These are phyloP conservation scores for Caenorhabditis japonica DNA, from an alignment of 2,888 invertebrate genomes.

Conservation along the genomic window DNA sequence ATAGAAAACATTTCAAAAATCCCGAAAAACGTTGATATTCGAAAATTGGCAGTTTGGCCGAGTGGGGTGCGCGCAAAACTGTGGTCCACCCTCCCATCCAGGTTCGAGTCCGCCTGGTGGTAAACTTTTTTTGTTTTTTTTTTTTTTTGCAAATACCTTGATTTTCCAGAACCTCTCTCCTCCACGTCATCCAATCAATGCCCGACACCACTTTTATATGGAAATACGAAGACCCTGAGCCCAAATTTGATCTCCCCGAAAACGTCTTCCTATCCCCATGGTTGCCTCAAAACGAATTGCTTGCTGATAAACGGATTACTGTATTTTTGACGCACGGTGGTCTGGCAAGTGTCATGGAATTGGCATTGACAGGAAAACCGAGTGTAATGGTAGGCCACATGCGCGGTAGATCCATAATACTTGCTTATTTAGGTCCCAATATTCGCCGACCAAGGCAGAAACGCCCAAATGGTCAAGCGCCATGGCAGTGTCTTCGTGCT, in stretches of 20 bases:
- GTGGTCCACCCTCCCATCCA: too few species aligned
- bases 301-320: conserved; percentile 36
- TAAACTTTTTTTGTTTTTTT: not conserved
- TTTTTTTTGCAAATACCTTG: too few species aligned
- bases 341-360: conserved; percentile 17
- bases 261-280: conserved; percentile 61
- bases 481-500: conserved; percentile 50
- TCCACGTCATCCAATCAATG: conserved; percentile 48
- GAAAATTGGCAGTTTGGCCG: too few species aligned
- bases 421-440: conserved; percentile 52
- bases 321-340: conserved; percentile 35
- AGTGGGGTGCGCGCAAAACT: too few species aligned
- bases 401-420: too few species aligned
- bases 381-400: conserved; percentile 23
- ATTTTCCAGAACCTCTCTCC: conserved; percentile 47
- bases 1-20: too few species aligned
- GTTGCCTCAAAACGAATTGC: conserved; percentile 63
- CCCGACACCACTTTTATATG: conserved; percentile 60
- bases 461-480: conserved; percentile 58
- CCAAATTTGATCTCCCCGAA: conserved; percentile 18
- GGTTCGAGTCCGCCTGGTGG: too few species aligned
- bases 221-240: conserved; percentile 57
- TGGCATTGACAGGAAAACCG: conserved; percentile 33
- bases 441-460: conserved; percentile 64
- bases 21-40: too few species aligned